Base-by-base conservation (phyloP, 2,113 vertebrate genomes). In the Sigmodon hispidus region DNA sequence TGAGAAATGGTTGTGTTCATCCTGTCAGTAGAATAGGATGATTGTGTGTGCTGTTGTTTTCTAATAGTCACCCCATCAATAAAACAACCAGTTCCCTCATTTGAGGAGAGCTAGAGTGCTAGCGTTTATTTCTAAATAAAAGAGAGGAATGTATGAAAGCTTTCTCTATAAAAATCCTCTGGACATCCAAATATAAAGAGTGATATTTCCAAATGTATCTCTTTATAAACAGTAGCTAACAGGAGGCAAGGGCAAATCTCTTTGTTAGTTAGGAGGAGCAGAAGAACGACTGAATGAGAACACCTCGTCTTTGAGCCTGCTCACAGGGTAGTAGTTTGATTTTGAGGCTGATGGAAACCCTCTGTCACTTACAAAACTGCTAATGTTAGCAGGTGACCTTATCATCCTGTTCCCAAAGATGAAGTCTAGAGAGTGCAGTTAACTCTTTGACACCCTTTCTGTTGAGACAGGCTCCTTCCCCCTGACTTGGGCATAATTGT, bases 51-150 rank as follows among this genome's bases (percentile, higher is more conserved):
- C 96, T 97, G 97, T 94, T 98, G 98, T 97, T 97, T 96, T 95
- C 92, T 97, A 96, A 98, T 97, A 98, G 96, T 95, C 97, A 97
- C 95, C 96, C 96, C 94, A 97, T 97, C 98, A 98, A 98, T 98
- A 98, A 98, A 98, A 97, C 96, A 98, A 97, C 96, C 90, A 80
- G 98, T 97, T 94, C 89, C 88, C 83, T 98, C 97, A 96, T 98
- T 96, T 95, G 95, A 97, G 90, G 97, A 72, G 73, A 95, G 76
- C 69, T 63, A 34, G 91, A 92, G 92, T 72, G 85, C 90, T 92
- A 88, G 55, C 87, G 65, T 92, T 87, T 91, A 96, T 91, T 97
- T 96, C n/a, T 12, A 94, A 96, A 95, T 88, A 92, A 97, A 96
- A 89, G 89, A 40, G 63, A 91, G 57, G 9, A 45, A 86, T 88